Base-by-base conservation (phyloP, 2,888 invertebrate species). In the Flabesymbios commensalis region DNA sequence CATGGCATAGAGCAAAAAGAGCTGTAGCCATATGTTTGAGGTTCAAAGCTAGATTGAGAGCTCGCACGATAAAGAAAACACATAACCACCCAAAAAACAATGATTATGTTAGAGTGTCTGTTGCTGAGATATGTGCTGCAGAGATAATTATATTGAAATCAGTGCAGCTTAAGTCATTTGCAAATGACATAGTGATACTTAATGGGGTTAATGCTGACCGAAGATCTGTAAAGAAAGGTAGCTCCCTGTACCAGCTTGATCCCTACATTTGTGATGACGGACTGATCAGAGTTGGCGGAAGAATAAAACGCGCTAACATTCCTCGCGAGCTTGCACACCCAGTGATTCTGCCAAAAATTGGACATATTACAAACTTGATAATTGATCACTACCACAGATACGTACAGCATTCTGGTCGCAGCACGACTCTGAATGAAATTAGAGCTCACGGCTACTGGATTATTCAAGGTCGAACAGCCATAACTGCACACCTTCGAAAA, bases 1-100 rank as follows among this genome's bases (percentile, higher is more conserved):
- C 17, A 19, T 53, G 53, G 53, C 57, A 32, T 19, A 17, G 53
- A n/a, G 31, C 36, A 4, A 55, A 24, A 19, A 55, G 28, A n/a
- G 57, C 57, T 5, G 53, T 57, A 17, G 57, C 57, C 7, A 22
- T 57, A 3, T 53, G 19, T 26, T n/a, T 56, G n/a, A 22, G 57
- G 26, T 7, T 53, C 7, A 32, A 53, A 22, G n/a, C 32, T 19
- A 5, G 7, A 7, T 24, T 53, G 10, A 32, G 36, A 22, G 19
- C 10, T 14, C n/a, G 53, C 14, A 26, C 14, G 10, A 5, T 49
- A 32, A 7, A 31, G 31, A 10, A 29, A 14, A 10, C 28, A 49
- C 14, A 26, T 10, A 26, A 14, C 31, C 14, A 7, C 49, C 7
- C 7, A 7, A 28, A 31, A 26, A 17, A 14, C 14, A 49, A 10